Base-by-base conservation (phyloP, 2,888 invertebrate genomes). In the Epistrophe grossulariae region DNA sequence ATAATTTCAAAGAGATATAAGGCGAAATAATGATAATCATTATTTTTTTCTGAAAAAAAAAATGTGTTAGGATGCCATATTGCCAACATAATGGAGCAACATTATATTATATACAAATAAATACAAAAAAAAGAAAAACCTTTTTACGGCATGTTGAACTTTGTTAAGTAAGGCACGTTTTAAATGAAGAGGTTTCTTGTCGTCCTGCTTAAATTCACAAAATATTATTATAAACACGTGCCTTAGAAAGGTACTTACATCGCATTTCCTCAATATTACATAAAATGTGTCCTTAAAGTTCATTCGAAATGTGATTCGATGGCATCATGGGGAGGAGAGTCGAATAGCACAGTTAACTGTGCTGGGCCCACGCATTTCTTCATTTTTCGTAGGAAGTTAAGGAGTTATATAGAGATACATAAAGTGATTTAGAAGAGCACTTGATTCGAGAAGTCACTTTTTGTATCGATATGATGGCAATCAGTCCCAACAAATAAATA, bases 151-250 rank as follows among this genome's bases (percentile, higher is more conserved):
- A 50, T 66, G 17, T 66, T 66, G 13, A 66, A 35, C 35, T 13
- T 35, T 35, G 31, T 35, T 66, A 40, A 71, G 70, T 38, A 55
- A 71, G 19, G 40, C 70, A 71, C 55, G 70, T 55, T 71, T 40
- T 17, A 19, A 71, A 71, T 71, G 55, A 66, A 66, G 45, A 48
- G n/a, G 31, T 28, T 43, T 7, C 35, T 50, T 66, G 19, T 50
- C 11, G 15, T 62, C 24, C 38, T 50, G 50, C 50, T 0, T 13
- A 45, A 45, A 28, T 31, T 64, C n/a, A 45, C 28, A n/a, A 64
- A 64, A 62, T 17, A n/a, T n/a, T 38, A 68, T 64, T 48, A 48
- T 35, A 68, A 68, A 38, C 68, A 68, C 50, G 68, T 50, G 50
- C 68, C 68, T 17, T 45, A 28, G 43, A 62, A 59, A 59, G 59